phyloP scores from a whole-genome alignment of 2,888 invertebrate genomes.

The Drosophila falleni region DNA sequence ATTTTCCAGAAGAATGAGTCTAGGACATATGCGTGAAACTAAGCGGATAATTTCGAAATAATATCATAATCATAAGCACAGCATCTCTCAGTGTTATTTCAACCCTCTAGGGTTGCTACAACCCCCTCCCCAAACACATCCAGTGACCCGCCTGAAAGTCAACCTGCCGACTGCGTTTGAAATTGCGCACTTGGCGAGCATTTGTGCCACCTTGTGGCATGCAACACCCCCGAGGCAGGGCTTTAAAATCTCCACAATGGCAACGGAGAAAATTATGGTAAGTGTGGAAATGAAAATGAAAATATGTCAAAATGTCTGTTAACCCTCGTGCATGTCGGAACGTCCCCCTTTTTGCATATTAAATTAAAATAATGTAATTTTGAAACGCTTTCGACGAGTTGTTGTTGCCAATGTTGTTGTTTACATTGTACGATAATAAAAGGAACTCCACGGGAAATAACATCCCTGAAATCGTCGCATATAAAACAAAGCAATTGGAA shows the following conservation, averaged over 20 bases:
- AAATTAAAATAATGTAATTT: conserved; percentile 85
- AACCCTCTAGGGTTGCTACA: conserved; percentile 46
- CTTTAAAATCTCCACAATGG: conserved; percentile 63
- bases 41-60: conserved; percentile 85
- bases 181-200: conserved; percentile 73
- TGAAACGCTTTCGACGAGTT: conserved; percentile 68
- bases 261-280: conserved; percentile 68
- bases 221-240: conserved; percentile 37
- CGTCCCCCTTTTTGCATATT: conserved; percentile 73
- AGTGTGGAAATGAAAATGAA: conserved; percentile 77
- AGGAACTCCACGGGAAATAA: conserved; percentile 26
- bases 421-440: conserved; percentile 70
- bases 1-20: conserved; percentile 81
- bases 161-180: conserved; percentile 82
- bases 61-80: conserved; percentile 84
- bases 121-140: neutral
- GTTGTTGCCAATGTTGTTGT: conserved; percentile 53
- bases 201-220: conserved; percentile 49
- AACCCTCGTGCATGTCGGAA: conserved; percentile 50
- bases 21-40: conserved; percentile 81
- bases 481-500: conserved; percentile 84
- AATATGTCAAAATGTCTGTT: conserved; percentile 77
- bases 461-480: conserved; percentile 51
- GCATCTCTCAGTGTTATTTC: conserved; percentile 45
- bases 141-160: conserved; percentile 62